Evolutionary conservation across 2,797 vertebrate species (phyloP).

Genomic region (Sphaeramia orbicularis): DNA sequence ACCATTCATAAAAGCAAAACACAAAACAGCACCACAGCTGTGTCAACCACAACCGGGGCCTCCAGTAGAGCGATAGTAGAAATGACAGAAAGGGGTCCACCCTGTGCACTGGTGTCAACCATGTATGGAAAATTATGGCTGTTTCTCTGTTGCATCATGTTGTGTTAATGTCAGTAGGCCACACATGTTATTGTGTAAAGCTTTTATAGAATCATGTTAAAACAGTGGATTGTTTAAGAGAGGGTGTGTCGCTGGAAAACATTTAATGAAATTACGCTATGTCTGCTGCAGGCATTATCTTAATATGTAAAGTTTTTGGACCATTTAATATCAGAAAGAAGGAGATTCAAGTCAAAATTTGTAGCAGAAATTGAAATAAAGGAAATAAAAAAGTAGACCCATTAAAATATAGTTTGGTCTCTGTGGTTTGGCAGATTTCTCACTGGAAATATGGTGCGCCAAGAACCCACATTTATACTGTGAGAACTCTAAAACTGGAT

Average conservation of each 20-base stretch:
- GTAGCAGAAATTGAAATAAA: constrained; percentile 53
- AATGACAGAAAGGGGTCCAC: constrained; percentile 34
- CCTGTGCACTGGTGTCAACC: constrained; percentile 31
- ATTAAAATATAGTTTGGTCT: constrained; percentile 69
- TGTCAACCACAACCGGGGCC: constrained; percentile 58
- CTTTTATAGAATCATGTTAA: constrained; percentile 15
- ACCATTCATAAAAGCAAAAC: constrained; percentile 68
- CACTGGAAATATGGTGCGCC: constrained; percentile 54
- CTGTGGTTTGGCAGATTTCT: constrained; percentile 61
- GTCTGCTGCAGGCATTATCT: constrained; percentile 38
- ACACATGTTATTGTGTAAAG: constrained; percentile 2
- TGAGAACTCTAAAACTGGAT: constrained; percentile 56
- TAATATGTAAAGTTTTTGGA: constrained; percentile 12
- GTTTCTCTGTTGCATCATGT: constrained; percentile 11
- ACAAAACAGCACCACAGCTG: constrained; percentile 77
- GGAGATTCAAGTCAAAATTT: constrained; percentile 40
- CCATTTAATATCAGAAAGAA: constrained; percentile 24
- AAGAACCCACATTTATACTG: constrained; percentile 65
- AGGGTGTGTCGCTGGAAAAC: constrained; percentile 30
- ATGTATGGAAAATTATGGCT: constrained; percentile 38
- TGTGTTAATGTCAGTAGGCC: constrained; percentile 21
- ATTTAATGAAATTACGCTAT: constrained; percentile 16
- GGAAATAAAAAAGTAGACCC: constrained; percentile 41
- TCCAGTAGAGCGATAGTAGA: constrained; percentile 9
- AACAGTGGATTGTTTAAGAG: constrained; percentile 10